A percentile compares a stretch with the other conserved stretches of the same genome.
These are phyloP conservation scores for Sinocyclocheilus anophthalmus DNA, from an alignment of 2,113 vertebrate genomes.

Conservation along the genomic window DNA sequence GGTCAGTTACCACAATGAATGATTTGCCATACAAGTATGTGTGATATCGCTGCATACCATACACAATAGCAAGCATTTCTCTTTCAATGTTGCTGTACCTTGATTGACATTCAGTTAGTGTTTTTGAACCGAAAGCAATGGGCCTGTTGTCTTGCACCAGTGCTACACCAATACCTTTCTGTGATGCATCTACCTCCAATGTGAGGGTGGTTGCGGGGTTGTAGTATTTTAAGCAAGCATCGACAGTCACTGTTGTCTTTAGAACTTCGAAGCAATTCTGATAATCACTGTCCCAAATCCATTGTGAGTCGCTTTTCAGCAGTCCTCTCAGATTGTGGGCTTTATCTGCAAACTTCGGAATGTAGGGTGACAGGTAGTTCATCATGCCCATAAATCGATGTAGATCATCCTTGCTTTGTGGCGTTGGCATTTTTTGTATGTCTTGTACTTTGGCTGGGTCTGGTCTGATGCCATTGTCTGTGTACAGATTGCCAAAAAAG, in stretches of 20 bases:
- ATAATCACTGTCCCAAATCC: constrained; percentile 32
- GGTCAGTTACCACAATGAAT: too few relatives aligned
- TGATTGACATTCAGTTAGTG: too few relatives aligned
- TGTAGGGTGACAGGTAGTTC: too few relatives aligned
- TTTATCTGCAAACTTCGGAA: too few relatives aligned
- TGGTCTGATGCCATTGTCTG: constrained; percentile 10
- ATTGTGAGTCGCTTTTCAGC: neutral
- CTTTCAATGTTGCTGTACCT: too few relatives aligned
- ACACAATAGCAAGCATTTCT: too few relatives aligned
- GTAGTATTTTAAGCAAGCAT: constrained; percentile 33
- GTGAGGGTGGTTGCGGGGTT: neutral
- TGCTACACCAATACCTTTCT: neutral
- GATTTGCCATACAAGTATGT: too few relatives aligned
- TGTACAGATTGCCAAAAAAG: constrained; percentile 39
- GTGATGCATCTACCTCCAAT: neutral
- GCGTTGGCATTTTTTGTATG: constrained; percentile 16
- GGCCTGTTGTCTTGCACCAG: constrained; percentile 10
- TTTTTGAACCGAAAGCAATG: too few relatives aligned
- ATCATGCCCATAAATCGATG: too few relatives aligned
- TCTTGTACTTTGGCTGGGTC: constrained; percentile 10
- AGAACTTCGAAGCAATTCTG: constrained; percentile 36
- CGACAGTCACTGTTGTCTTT: constrained; percentile 12
- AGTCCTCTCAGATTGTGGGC: too few relatives aligned
- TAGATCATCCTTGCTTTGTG: too few relatives aligned
- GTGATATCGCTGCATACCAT: too few relatives aligned